Percentiles rank a stretch among this genome's conserved stretches.
Conservation (phyloP, 2,113 vertebrate genomes). For the Stigmatopora argus region DNA sequence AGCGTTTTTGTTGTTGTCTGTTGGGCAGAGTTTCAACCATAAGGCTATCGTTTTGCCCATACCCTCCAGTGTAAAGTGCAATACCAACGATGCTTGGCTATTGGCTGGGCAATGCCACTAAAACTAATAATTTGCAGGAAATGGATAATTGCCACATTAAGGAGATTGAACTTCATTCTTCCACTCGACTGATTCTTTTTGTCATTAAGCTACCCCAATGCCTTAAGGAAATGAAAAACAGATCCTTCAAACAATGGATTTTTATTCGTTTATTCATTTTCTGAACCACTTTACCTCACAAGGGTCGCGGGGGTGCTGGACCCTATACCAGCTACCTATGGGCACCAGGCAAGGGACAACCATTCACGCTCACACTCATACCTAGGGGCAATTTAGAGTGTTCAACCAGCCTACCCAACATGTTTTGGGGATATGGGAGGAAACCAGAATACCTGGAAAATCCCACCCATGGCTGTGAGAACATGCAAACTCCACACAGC, state of each 20-base stretch:
- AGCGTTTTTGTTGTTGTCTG: conserved; percentile 1
- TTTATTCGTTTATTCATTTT: not conserved
- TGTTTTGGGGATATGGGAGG: too few species aligned
- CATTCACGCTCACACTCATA: too few species aligned
- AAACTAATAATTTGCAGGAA: conserved; percentile 22
- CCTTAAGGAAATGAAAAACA: conserved; percentile 20
- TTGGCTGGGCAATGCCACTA: conserved; percentile 16
- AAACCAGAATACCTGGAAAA: too few species aligned
- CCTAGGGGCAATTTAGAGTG: too few species aligned
- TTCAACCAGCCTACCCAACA: too few species aligned
- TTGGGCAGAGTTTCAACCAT: not conserved
- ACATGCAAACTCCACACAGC: too few species aligned
- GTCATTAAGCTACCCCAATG: not conserved
- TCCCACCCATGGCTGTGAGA: too few species aligned
- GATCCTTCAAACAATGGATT: not conserved
- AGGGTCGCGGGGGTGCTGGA: too few species aligned
- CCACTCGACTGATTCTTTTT: conserved; percentile 9
- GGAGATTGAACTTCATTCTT: conserved; percentile 14
- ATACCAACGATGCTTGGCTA: conserved; percentile 8
- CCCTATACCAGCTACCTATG: too few species aligned
- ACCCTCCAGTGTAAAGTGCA: not conserved
- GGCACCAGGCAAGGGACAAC: too few species aligned
- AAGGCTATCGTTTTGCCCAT: not conserved
- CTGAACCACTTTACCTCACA: too few species aligned
- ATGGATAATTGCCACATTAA: conserved; percentile 21